These are phyloP conservation scores for Lepidurus couesii DNA, from an alignment of 1,140 invertebrate species.

Conservation along the genomic window DNA sequence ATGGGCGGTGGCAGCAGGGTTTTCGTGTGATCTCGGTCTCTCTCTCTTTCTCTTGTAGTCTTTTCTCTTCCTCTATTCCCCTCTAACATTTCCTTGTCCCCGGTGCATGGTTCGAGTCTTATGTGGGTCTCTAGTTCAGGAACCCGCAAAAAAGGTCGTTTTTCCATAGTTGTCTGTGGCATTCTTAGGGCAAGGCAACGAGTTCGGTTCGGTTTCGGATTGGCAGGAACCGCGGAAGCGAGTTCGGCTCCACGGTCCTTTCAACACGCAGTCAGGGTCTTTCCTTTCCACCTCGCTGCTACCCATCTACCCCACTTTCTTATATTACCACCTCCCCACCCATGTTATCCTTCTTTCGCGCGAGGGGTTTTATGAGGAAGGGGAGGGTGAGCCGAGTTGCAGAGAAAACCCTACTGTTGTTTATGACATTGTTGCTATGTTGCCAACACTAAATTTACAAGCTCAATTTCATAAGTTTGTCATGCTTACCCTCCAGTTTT, in stretches of 20 bases:
- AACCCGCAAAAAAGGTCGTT: not conserved
- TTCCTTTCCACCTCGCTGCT: not conserved
- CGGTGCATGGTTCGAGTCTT: not conserved
- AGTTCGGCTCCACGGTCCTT: not conserved
- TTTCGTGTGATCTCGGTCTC: slow-evolving; percentile 23
- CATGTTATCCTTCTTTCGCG: not conserved
- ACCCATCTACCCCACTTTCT: not conserved
- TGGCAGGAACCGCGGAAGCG: not conserved
- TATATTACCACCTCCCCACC: not conserved
- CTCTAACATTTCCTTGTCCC: not conserved
- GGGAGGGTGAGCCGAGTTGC: slow-evolving; percentile 1
- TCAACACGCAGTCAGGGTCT: slow-evolving; percentile 1
- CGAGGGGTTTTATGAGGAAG: not conserved
- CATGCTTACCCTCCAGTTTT: not conserved
- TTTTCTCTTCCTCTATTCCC: slow-evolving; percentile 14
- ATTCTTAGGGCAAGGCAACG: not conserved
- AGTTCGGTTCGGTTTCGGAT: not conserved
- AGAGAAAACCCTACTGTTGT: slow-evolving; percentile 18
- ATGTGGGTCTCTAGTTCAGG: not conserved
- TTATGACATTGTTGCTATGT: slow-evolving; percentile 19
- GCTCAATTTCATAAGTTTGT: not conserved
- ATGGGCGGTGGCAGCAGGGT: slow-evolving; percentile 22
- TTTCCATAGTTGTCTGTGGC: not conserved
- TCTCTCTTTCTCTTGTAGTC: slow-evolving; percentile 10
- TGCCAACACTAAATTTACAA: slow-evolving; percentile 3